These are phyloP conservation scores for Melinopterus prodromus DNA, from an alignment of 2,888 invertebrate species.

Conservation along the genomic window DNA sequence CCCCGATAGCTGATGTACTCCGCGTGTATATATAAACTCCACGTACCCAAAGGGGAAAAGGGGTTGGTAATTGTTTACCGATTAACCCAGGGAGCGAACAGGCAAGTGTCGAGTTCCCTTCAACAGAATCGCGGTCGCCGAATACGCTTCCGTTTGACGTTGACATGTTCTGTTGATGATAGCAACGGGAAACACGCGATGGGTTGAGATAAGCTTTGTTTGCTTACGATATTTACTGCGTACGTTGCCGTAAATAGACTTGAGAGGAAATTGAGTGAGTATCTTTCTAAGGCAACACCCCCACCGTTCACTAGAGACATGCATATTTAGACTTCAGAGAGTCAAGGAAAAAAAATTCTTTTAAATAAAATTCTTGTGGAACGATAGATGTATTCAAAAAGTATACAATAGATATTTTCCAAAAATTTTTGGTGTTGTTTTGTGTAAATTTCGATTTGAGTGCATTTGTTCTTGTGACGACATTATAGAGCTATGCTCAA, in stretches of 20 bases:
- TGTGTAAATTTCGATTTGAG: too few relatives aligned
- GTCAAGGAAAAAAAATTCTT: too few relatives aligned
- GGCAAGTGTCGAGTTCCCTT: background rate
- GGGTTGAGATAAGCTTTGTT: background rate
- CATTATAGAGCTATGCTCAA: too few relatives aligned
- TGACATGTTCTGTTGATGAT: background rate
- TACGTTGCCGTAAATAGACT: background rate
- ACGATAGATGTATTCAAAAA: too few relatives aligned
- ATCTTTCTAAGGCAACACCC: too few relatives aligned
- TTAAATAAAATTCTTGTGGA: too few relatives aligned
- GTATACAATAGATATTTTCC: too few relatives aligned
- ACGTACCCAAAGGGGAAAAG: background rate
- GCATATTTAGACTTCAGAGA: too few relatives aligned
- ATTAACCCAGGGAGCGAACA: background rate
- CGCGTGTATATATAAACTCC: background rate
- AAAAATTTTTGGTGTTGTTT: too few relatives aligned
- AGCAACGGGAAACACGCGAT: background rate
- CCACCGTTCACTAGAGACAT: too few relatives aligned
- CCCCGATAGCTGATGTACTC: too few relatives aligned
- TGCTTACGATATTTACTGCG: background rate
- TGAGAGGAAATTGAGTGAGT: background rate
- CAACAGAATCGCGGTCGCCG: background rate
- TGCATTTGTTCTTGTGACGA: too few relatives aligned
- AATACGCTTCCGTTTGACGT: background rate
- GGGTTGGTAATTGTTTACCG: background rate